These are phyloP conservation scores for Amniataba percoides DNA, from an alignment of 2,797 vertebrate species.

Conservation along the genomic window DNA sequence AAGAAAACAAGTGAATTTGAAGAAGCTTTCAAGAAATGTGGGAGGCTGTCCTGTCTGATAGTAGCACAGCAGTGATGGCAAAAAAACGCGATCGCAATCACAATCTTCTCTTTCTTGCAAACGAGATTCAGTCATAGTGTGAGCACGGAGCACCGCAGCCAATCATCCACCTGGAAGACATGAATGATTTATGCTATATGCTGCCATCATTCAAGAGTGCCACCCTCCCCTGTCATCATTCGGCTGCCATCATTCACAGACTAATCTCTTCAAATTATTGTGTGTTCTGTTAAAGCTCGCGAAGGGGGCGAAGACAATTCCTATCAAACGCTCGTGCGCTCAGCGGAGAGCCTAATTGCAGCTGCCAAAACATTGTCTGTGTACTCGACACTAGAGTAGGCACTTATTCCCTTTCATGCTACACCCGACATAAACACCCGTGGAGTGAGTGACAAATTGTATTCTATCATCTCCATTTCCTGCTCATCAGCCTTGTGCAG, in stretches of 20 bases:
- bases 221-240: constrained; percentile 21
- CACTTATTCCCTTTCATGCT: constrained; percentile 60
- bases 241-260: constrained; percentile 31
- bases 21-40: background rate
- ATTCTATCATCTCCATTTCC: constrained; percentile 64
- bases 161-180: background rate
- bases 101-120: constrained; percentile 2
- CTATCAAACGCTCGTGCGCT: constrained; percentile 25
- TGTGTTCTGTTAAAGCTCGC: constrained; percentile 36
- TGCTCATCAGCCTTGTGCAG: constrained; percentile 56
- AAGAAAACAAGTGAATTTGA: background rate
- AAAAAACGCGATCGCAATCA: constrained; percentile 28
- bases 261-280: constrained; percentile 41
- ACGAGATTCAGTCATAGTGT: constrained; percentile 6
- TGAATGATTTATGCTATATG: constrained; percentile 19
- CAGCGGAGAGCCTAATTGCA: constrained; percentile 53
- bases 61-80: background rate
- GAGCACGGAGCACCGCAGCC: background rate
- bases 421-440: constrained; percentile 54
- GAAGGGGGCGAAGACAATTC: constrained; percentile 19
- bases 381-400: constrained; percentile 37
- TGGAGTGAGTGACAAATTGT: constrained; percentile 68
- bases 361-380: constrained; percentile 65
- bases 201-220: constrained; percentile 3
- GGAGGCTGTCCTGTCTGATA: background rate